Conservation (phyloP, 2,113 vertebrate species). For the Corvus cornix region DNA sequence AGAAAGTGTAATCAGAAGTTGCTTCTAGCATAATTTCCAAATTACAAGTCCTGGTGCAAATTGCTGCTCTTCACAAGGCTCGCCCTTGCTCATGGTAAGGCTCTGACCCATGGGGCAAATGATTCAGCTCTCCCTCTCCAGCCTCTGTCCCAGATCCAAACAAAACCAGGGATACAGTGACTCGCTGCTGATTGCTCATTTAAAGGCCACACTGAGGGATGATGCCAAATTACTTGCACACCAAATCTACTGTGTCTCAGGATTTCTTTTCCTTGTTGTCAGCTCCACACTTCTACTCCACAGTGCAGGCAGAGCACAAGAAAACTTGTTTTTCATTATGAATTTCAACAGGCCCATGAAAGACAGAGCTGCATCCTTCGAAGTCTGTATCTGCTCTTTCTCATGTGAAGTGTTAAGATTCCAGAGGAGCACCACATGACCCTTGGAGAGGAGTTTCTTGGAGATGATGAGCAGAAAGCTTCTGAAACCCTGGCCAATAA, state of each 20-base stretch:
- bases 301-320: background rate
- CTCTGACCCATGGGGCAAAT: constrained; percentile 28
- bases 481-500: background rate
- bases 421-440: background rate
- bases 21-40: background rate
- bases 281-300: background rate
- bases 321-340: constrained; percentile 27
- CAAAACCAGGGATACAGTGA: background rate
- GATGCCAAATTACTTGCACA: background rate
- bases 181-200: background rate
- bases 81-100: background rate
- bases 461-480: constrained; percentile 21
- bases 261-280: constrained; percentile 4
- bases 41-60: background rate
- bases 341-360: constrained; percentile 3
- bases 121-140: constrained; percentile 27
- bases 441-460: background rate
- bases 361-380: background rate
- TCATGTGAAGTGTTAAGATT: background rate
- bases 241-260: background rate
- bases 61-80: background rate
- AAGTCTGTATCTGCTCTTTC: constrained; percentile 24
- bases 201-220: background rate
- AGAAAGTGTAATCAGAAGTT: background rate
- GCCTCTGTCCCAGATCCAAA: constrained; percentile 12